Conservation (phyloP, 2,113 vertebrate species). For the Zeus faber region DNA sequence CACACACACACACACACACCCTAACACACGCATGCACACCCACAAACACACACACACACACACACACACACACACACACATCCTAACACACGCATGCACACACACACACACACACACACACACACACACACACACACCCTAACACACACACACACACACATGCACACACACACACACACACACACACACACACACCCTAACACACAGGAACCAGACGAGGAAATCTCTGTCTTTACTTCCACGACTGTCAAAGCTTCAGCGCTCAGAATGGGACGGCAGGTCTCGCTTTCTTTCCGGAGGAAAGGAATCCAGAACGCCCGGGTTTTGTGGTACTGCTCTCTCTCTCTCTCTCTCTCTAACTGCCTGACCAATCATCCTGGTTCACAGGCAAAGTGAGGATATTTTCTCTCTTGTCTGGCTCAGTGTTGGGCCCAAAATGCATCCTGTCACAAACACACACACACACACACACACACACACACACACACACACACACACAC, state of each 20-base stretch:
- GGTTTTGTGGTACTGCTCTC: slow-evolving; percentile 24
- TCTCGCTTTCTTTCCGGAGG: slow-evolving; percentile 31
- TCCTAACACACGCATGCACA: too few relatives aligned
- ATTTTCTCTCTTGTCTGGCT: slow-evolving; percentile 26
- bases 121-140: too few relatives aligned
- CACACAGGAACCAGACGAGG: slow-evolving; percentile 6
- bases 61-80: too few relatives aligned
- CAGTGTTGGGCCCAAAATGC: slow-evolving; percentile 48
- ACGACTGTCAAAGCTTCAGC: slow-evolving; percentile 42
- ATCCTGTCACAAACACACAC: background rate
- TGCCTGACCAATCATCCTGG: slow-evolving; percentile 37
- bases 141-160: too few relatives aligned
- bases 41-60: too few relatives aligned
- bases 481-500: background rate
- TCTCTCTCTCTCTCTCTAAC: slow-evolving; percentile 1
- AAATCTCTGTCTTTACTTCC: slow-evolving; percentile 35
- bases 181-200: too few relatives aligned
- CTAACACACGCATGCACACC: too few relatives aligned
- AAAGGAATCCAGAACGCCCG: slow-evolving; percentile 32
- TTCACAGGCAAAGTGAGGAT: slow-evolving; percentile 36
- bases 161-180: too few relatives aligned
- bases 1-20: too few relatives aligned
- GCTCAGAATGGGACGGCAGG: slow-evolving; percentile 32
- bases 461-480: background rate
- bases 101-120: too few relatives aligned